phyloP scores from a whole-genome alignment of 92 coral and sea anemone genomes.

The Pocillopora grandis region DNA sequence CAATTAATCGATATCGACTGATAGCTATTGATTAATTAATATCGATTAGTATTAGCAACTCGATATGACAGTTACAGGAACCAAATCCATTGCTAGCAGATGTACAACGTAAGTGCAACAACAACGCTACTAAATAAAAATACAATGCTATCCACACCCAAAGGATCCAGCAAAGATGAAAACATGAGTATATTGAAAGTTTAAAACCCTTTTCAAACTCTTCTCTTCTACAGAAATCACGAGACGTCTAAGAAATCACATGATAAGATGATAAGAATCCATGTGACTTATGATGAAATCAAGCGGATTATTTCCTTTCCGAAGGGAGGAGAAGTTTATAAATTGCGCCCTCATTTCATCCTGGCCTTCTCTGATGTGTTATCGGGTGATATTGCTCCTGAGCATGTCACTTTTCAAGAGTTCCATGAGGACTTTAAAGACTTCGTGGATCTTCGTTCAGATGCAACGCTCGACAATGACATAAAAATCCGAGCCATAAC shows the following conservation, averaged over 20 bases:
- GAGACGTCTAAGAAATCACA: background rate
- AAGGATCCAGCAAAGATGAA: no score
- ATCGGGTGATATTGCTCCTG: conserved; percentile 15
- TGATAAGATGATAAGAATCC: background rate
- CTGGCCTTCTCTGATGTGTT: conserved; percentile 34
- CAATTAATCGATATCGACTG: no score
- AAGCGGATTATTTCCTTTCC: conserved; percentile 12
- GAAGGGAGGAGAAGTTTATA: conserved; percentile 18
- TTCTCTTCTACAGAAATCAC: background rate
- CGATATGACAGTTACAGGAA: no score
- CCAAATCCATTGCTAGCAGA: no score
- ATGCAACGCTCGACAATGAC: background rate
- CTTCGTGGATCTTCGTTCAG: conserved; percentile 21
- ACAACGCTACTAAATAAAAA: no score
- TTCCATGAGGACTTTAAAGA: conserved; percentile 15
- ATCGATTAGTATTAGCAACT: no score
- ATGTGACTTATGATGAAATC: conserved; percentile 30
- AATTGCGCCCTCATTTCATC: conserved; percentile 9
- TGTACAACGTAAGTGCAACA: no score
- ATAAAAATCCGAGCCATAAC: conserved; percentile 5
- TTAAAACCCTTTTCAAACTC: background rate
- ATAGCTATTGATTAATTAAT: no score
- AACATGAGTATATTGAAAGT: no score
- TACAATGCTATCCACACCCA: no score
- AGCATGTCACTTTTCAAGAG: conserved; percentile 18